A percentile compares a stretch with the other conserved stretches of the same genome.
Conservation (phyloP, 2,797 vertebrate species). For the Lagorchestes hirsutus region DNA sequence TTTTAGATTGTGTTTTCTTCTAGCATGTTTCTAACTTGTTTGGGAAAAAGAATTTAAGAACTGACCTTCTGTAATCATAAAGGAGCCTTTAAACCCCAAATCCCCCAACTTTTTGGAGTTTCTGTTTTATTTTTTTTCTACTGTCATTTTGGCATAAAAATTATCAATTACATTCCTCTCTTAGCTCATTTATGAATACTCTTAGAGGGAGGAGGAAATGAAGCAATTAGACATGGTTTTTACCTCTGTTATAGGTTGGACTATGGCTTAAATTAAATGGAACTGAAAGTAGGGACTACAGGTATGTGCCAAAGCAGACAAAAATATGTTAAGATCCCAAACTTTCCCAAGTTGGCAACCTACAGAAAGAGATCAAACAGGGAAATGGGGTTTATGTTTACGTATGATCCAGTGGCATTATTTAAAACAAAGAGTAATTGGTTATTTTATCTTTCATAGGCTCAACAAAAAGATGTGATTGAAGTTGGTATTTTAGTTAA, state of each 20-base stretch:
- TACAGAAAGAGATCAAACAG: conserved; percentile 21
- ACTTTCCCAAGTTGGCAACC: neutral
- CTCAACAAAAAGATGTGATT: conserved; percentile 93
- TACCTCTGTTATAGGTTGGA: neutral
- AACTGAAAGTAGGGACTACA: neutral
- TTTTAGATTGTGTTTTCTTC: conserved; percentile 27
- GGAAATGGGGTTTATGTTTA: conserved; percentile 31
- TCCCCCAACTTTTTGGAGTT: conserved; percentile 37
- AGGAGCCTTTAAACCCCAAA: neutral
- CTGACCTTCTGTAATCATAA: neutral
- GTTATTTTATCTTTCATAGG: conserved; percentile 85
- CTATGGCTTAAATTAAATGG: neutral
- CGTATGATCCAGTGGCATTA: neutral
- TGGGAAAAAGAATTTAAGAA: neutral
- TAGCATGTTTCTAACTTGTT: conserved; percentile 44
- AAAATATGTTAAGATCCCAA: neutral
- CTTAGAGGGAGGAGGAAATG: neutral
- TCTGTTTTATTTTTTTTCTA: conserved; percentile 34
- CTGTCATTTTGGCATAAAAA: conserved; percentile 18
- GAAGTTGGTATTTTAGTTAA: conserved; percentile 94
- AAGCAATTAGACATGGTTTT: conserved; percentile 25
- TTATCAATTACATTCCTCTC: neutral
- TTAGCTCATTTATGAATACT: neutral
- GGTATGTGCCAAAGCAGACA: neutral
- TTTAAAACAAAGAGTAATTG: conserved; percentile 48